These are phyloP conservation scores for Hypomesus transpacificus DNA, from an alignment of 2,113 vertebrate species.

Conservation along the genomic window DNA sequence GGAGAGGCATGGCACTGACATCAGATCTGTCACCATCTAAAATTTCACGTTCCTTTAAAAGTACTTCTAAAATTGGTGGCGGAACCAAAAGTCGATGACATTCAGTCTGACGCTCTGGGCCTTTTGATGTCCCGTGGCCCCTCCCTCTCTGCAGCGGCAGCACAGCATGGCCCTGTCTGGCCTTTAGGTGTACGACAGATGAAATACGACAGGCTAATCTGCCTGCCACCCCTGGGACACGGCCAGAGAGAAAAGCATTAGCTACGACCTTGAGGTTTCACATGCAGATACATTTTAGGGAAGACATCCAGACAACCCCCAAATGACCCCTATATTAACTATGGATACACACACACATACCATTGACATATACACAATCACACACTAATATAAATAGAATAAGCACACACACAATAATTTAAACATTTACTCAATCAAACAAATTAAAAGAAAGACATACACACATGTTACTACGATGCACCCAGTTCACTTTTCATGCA, in stretches of 20 bases:
- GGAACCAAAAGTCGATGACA: conserved; percentile 19
- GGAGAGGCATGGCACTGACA: background rate
- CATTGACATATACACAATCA: background rate
- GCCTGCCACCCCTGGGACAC: conserved; percentile 48
- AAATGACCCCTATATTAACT: conserved; percentile 31
- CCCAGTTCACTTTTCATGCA: background rate
- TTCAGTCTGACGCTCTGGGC: conserved; percentile 4
- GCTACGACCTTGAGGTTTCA: conserved; percentile 61
- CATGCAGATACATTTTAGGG: conserved; percentile 59
- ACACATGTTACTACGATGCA: conserved; percentile 11
- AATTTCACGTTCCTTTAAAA: conserved; percentile 26
- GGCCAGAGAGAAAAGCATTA: conserved; percentile 55
- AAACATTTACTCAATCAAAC: background rate
- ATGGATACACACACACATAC: conserved; percentile 11
- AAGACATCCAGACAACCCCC: conserved; percentile 45
- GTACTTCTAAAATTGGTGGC: conserved; percentile 16
- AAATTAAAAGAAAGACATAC: conserved; percentile 7
- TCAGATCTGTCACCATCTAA: conserved; percentile 23
- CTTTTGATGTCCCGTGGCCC: conserved; percentile 7
- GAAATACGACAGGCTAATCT: conserved; percentile 65
- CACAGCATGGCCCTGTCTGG: conserved; percentile 10
- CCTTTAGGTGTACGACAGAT: conserved; percentile 61
- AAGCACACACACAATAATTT: conserved; percentile 2
- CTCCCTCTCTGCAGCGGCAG: background rate
- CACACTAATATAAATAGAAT: conserved; percentile 9